A percentile compares a stretch with the other conserved stretches of the same genome.
phyloP scores from a whole-genome alignment of 2,113 vertebrate genomes.

The Ranitomeya imitator region DNA sequence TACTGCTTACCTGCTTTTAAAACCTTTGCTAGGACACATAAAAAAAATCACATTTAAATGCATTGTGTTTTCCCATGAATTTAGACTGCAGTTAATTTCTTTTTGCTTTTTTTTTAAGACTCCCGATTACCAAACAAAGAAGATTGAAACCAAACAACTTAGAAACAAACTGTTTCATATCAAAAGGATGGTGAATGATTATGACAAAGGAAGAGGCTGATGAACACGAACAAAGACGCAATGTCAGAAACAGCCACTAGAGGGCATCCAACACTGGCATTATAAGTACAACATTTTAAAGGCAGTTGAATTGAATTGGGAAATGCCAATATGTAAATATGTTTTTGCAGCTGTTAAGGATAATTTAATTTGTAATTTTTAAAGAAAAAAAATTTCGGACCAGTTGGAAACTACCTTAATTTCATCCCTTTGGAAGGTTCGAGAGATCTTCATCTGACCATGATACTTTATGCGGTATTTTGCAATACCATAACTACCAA shows the following conservation, averaged over 20 bases:
- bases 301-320: neutral
- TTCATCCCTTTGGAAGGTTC: neutral
- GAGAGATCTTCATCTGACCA: neutral
- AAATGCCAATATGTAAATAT: neutral
- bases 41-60: neutral
- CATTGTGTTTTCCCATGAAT: neutral
- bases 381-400: neutral
- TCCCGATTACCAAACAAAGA: constrained; percentile 77
- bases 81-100: neutral
- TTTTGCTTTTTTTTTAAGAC: constrained; percentile 64
- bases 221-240: neutral
- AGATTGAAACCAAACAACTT: constrained; percentile 72
- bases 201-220: constrained; percentile 74
- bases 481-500: neutral
- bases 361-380: neutral
- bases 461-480: neutral
- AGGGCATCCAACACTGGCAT: neutral
- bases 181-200: constrained; percentile 80
- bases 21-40: neutral
- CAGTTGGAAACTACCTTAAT: neutral
- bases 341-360: neutral
- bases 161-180: constrained; percentile 82
- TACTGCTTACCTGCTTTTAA: neutral
- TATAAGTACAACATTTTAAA: neutral
- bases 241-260: constrained; percentile 12